Base-by-base conservation (phyloP, 1,140 invertebrate genomes). In the Heliconius himera region DNA sequence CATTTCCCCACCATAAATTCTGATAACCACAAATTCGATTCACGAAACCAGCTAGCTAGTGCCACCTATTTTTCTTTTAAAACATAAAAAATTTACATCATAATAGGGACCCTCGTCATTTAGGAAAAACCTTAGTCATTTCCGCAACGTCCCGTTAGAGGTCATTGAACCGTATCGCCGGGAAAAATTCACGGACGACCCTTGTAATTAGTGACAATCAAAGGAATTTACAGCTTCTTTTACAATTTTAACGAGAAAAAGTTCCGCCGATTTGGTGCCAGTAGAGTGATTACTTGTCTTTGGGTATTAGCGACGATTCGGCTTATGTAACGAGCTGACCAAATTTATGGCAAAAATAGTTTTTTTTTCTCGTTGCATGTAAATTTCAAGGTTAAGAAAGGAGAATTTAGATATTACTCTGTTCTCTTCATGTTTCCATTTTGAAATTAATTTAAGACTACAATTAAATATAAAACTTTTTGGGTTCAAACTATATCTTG, bases 161-260 rank as follows among this genome's bases (percentile, higher is more conserved):
- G 82, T 81, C 29, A 78, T 83, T 81, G 79, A 83, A 83, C 82
- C 79, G 82, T 83, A 80, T 79, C 75, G 60, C 49, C 73, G 79
- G 70, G 54, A 82, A 78, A 46, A 75, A 80, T 81, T 78, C 76
- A 81, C 79, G 80, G 80, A 82, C 79, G 82, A 81, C 81, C 82
- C 38, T 78, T 81, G 82, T 83, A 83, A 83, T 83, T 83, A 81
- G 82, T 83, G 82, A 83, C 80, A 83, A 82, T 82, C 81, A 82
- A 72, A 82, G 80, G 74, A 82, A 80, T 82, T 82, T 80, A 66
- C 81, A 82, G 79, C 77, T 71, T 81, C 79, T 74, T 81, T 83
- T 78, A 81, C 78, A 79, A 76, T 82, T 77, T 82, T 79, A 83
- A 83, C 74, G 80, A 83, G 82, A 72, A 80, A 83, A 81, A 81